Evolutionary conservation across 2,888 invertebrate genomes (phyloP).

Genomic region (Ochropleura leucogaster): DNA sequence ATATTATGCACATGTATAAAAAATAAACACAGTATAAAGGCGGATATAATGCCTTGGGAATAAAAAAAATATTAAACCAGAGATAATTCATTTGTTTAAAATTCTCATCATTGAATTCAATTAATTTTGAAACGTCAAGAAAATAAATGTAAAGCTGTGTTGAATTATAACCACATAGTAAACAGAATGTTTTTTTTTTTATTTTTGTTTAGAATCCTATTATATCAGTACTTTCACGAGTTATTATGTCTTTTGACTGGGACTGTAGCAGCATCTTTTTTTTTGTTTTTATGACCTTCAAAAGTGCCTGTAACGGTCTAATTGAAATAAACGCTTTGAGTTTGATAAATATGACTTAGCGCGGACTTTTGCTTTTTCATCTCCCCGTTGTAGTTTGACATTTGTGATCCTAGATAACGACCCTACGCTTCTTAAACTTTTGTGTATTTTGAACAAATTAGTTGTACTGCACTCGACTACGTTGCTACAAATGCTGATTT

Average conservation of each 20-base stretch:
- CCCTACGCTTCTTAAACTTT: too few species aligned
- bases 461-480: slow-evolving; percentile 18
- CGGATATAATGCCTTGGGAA: too few species aligned
- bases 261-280: too few species aligned
- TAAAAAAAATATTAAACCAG: background rate
- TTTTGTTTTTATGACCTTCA: too few species aligned
- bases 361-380: background rate
- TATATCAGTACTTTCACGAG: too few species aligned
- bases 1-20: too few species aligned
- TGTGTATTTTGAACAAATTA: slow-evolving; percentile 36
- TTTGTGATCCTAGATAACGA: background rate
- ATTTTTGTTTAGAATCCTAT: too few species aligned
- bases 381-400: background rate
- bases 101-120: background rate
- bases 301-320: too few species aligned
- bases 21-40: background rate
- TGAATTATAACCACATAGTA: background rate
- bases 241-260: too few species aligned
- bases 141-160: background rate
- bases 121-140: background rate
- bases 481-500: background rate
- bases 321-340: too few species aligned
- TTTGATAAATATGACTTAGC: background rate
- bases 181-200: background rate
- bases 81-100: background rate